Evolutionary conservation across 2,113 vertebrate species (phyloP), one percentile per base, ranked within the genome.

Genomic region (Brachypodius melanocephalos): DNA sequence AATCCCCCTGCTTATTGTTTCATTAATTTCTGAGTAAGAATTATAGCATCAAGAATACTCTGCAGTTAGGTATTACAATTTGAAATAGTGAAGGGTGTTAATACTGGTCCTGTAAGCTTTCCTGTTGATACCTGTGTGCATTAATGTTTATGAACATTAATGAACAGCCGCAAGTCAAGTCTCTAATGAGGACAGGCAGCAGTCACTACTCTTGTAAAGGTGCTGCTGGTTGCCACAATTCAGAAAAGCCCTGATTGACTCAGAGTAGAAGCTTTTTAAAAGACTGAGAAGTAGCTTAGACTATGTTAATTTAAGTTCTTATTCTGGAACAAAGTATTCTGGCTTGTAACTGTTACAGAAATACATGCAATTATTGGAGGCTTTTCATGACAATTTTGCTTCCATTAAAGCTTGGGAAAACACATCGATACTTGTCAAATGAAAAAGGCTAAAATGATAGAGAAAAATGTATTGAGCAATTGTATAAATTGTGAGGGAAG

Each of bases 361-460:
- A 89, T 31, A 54, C 25, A 28, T 14, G 52, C 32, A 92, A 84
- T 92, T 93, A 28, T 63, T 80, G 43, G 19, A 22, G 17, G 1
- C 4, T 46, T 51, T 66, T 48, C 22, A 3, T 31, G 24, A 55
- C 55, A 81, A 24, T 71, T 94, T 94, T 67, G 78, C 48, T 68
- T 92, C 61, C 91, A 91, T 85, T 94, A 91, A 48, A 85, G 69
- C 40, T 61, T 48, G 46, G 51, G 24, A 71, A 93, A 85, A 79
- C 17, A 2, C 18, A 58, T 79, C 63, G 80, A n/a, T 83, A 43
- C 83, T 73, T 90, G 82, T 85, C 72, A 90, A 63, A 92, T 69
- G 54, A 58, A 82, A 92, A 78, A 85, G 55, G 51, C 26, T 78
- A 48, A 90, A 95, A 87, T 10, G 17, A 26, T 54, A 74, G 59